These are phyloP conservation scores for Azemiops feae DNA, from an alignment of 2,113 vertebrate species.

Conservation along the genomic window DNA sequence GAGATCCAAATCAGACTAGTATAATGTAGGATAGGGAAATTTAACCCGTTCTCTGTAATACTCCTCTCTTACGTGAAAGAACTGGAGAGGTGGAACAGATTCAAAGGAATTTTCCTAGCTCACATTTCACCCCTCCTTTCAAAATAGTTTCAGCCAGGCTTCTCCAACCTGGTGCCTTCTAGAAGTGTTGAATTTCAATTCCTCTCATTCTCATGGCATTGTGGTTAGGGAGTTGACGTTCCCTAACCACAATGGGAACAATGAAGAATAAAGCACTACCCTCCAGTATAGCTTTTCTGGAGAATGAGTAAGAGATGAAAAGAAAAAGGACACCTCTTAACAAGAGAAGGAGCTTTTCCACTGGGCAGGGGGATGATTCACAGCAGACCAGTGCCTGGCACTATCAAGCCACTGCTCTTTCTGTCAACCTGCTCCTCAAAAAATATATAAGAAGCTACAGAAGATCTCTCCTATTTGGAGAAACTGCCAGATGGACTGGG, in stretches of 20 bases:
- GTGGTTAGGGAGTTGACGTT: background rate
- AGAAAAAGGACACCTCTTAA: constrained; percentile 9
- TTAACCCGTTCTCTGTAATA: background rate
- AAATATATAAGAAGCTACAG: background rate
- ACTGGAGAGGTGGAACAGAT: background rate
- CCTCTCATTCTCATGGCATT: background rate
- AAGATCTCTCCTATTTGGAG: background rate
- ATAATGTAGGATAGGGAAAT: background rate
- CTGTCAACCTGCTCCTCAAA: background rate
- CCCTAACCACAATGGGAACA: background rate
- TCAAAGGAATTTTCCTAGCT: background rate
- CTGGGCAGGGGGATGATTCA: constrained; percentile 17
- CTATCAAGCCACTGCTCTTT: constrained; percentile 6
- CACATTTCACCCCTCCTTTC: background rate
- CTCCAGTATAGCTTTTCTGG: background rate
- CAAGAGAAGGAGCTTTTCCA: constrained; percentile 33
- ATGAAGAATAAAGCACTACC: background rate
- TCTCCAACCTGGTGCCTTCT: background rate
- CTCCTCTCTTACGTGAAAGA: background rate
- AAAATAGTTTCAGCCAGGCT: background rate
- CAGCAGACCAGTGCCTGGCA: constrained; percentile 33
- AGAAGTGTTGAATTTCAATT: background rate
- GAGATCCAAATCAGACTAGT: background rate
- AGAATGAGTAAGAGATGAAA: background rate
- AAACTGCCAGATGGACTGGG: background rate